phyloP scores from a whole-genome alignment of 2,797 vertebrate genomes.

The Protonibea diacanthus region DNA sequence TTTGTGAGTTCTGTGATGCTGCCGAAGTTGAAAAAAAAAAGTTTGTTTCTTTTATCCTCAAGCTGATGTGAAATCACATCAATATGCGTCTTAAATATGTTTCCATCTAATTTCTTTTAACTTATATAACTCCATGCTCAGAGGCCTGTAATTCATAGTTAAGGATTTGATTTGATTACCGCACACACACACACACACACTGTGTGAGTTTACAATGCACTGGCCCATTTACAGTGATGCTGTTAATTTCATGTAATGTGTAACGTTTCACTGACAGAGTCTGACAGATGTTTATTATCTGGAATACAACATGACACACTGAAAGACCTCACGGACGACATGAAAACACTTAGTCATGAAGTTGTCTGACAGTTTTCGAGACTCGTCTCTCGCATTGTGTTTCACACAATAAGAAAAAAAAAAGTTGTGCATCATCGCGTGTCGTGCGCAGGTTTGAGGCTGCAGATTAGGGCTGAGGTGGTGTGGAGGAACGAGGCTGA shows the following conservation, averaged over 20 bases:
- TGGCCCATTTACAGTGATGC: conserved; percentile 7
- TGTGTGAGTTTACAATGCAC: background rate
- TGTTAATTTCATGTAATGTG: conserved; percentile 21
- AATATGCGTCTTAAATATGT: background rate
- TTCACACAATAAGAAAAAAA: background rate
- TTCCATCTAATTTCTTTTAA: background rate
- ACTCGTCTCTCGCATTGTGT: background rate
- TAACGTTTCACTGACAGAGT: conserved; percentile 24
- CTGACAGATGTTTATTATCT: conserved; percentile 15
- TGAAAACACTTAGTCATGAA: conserved; percentile 15
- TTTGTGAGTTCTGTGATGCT: conserved; percentile 6
- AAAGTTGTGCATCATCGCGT: conserved; percentile 18
- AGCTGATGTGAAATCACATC: background rate
- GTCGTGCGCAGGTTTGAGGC: background rate
- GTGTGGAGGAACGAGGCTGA: conserved; percentile 55
- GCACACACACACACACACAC: background rate
- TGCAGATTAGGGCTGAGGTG: conserved; percentile 53
- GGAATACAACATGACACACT: conserved; percentile 4
- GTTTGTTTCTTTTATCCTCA: background rate
- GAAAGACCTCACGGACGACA: conserved; percentile 1
- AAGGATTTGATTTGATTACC: conserved; percentile 6
- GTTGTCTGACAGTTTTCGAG: conserved; percentile 20
- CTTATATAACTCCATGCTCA: background rate
- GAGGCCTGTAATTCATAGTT: background rate
- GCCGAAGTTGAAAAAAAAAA: conserved; percentile 13